phyloP scores from a whole-genome alignment of 2,888 invertebrate species.

The Lasioglossum pauxillum region DNA sequence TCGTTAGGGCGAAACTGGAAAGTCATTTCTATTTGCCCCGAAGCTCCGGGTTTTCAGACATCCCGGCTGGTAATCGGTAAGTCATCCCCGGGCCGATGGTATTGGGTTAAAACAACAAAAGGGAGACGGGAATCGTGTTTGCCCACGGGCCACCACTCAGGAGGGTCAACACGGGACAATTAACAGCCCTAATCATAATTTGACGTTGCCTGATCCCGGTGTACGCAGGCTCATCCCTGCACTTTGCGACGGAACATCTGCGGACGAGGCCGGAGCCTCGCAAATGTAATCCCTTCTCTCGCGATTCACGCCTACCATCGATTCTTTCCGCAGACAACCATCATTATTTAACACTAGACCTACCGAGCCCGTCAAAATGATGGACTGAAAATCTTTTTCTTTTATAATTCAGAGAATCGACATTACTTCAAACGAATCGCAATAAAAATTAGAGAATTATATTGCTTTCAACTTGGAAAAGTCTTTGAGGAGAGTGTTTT shows the following conservation, averaged over 20 bases:
- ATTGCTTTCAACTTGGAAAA: no score
- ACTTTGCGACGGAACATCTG: conserved; percentile 30
- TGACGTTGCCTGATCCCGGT: conserved; percentile 72
- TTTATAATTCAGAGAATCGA: no score
- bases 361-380: no score
- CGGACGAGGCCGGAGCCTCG: not conserved
- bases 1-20: conserved; percentile 57
- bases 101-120: conserved; percentile 79
- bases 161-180: conserved; percentile 80
- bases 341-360: not conserved
- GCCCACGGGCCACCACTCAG: conserved; percentile 77
- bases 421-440: no score
- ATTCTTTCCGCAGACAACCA: not conserved
- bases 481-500: no score
- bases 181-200: conserved; percentile 79
- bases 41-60: conserved; percentile 61
- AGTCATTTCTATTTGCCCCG: conserved; percentile 66
- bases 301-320: conserved; percentile 1
- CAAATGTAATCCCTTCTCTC: conserved; percentile 24
- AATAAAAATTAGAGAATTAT: no score
- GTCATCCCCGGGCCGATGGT: conserved; percentile 72
- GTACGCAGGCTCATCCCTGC: conserved; percentile 65
- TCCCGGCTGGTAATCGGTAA: conserved; percentile 74
- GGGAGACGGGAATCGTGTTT: conserved; percentile 75
- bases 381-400: not conserved